Percentiles rank a stretch among this genome's conserved stretches.
phyloP scores from a whole-genome alignment of 2,888 invertebrate species.

The Nephrotoma appendiculata region DNA sequence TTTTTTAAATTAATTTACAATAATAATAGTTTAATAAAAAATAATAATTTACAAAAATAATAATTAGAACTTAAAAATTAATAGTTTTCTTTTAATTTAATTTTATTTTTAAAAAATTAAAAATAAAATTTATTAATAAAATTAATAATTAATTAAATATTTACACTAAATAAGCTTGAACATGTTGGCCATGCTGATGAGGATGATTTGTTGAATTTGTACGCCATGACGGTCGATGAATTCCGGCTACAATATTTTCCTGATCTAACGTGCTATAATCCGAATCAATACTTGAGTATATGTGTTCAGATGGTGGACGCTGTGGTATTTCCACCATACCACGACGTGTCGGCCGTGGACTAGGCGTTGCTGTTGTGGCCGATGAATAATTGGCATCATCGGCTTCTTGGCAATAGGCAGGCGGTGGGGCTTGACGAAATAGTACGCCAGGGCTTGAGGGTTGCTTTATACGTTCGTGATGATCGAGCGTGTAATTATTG shows the following conservation, averaged over 20 bases:
- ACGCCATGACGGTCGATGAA: slow-evolving; percentile 6
- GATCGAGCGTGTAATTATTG: slow-evolving; percentile 71
- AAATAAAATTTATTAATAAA: slow-evolving; percentile 1
- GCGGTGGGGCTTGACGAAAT: slow-evolving; percentile 32
- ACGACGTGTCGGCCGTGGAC: slow-evolving; percentile 37
- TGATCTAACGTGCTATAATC: slow-evolving; percentile 75
- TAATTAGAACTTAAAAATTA: background rate
- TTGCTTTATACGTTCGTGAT: slow-evolving; percentile 32
- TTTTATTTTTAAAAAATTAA: background rate
- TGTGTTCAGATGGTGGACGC: slow-evolving; percentile 73
- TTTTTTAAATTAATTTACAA: background rate
- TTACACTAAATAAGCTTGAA: slow-evolving; percentile 32
- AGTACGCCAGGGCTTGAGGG: slow-evolving; percentile 30
- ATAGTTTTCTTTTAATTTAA: background rate
- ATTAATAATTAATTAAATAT: slow-evolving; percentile 1
- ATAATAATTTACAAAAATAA: background rate
- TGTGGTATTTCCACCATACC: slow-evolving; percentile 35
- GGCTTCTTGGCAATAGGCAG: slow-evolving; percentile 37
- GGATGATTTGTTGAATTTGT: background rate
- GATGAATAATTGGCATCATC: slow-evolving; percentile 50
- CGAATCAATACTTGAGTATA: slow-evolving; percentile 80
- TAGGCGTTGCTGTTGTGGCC: slow-evolving; percentile 49
- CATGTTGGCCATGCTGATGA: slow-evolving; percentile 24
- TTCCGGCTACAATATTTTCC: slow-evolving; percentile 31
- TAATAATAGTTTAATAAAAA: background rate